Conservation (phyloP, 1,140 invertebrate genomes). For the Panagrolaimus sp. region DNA sequence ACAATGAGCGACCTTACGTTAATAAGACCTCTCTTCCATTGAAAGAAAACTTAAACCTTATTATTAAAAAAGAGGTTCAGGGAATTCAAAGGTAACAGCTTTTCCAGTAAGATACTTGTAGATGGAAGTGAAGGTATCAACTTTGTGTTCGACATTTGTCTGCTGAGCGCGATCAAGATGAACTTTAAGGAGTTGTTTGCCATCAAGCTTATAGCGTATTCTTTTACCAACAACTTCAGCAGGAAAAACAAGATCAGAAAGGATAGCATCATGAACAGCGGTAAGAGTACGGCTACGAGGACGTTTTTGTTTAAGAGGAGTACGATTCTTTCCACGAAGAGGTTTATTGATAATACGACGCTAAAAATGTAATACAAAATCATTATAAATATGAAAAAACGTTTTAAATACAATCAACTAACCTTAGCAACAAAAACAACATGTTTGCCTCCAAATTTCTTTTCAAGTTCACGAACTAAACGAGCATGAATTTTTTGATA, state of each 20-base stretch:
- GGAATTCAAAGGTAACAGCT: constrained; percentile 97
- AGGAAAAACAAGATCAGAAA: constrained; percentile 95
- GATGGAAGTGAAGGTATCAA: constrained; percentile 92
- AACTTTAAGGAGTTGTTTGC: constrained; percentile 90
- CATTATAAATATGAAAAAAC: not conserved
- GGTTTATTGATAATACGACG: constrained; percentile 96
- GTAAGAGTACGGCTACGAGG: constrained; percentile 90
- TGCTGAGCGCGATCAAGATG: constrained; percentile 97
- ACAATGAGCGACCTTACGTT: constrained; percentile 10
- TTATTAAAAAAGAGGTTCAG: constrained; percentile 71
- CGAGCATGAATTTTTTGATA: constrained; percentile 97
- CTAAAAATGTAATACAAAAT: constrained; percentile 62
- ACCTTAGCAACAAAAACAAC: constrained; percentile 87
- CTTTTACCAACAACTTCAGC: constrained; percentile 98
- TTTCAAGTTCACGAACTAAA: constrained; percentile 92
- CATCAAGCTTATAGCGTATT: constrained; percentile 88
- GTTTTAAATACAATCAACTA: no score
- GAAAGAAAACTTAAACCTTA: no score
- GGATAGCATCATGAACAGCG: constrained; percentile 88
- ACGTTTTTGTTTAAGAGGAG: constrained; percentile 88
- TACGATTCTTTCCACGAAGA: constrained; percentile 83
- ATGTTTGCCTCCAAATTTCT: constrained; percentile 98
- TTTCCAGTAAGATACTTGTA: constrained; percentile 98
- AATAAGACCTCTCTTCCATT: not conserved
- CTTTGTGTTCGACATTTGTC: constrained; percentile 98